Conservation (phyloP, 92 coral and sea anemone species). For the Porites evermanni region DNA sequence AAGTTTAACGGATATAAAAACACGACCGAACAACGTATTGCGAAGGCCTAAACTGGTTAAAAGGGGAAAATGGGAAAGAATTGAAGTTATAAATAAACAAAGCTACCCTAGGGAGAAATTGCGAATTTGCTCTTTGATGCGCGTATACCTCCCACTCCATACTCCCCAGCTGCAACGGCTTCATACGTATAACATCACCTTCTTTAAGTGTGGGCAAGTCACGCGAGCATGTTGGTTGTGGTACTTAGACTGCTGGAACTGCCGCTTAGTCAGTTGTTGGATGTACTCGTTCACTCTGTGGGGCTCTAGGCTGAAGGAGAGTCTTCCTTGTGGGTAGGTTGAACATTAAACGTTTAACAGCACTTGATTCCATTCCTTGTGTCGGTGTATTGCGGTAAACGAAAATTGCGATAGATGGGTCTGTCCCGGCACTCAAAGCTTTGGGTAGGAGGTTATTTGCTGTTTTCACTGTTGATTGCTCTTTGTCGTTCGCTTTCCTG, state of each 20-base stretch:
- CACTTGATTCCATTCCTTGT: slow-evolving; percentile 50
- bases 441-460: slow-evolving; percentile 41
- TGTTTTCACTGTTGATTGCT: slow-evolving; percentile 45
- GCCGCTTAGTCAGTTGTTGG: slow-evolving; percentile 21
- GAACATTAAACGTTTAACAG: slow-evolving; percentile 43
- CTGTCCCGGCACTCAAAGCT: slow-evolving; percentile 44
- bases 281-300: slow-evolving; percentile 7
- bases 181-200: slow-evolving; percentile 23
- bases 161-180: too few species aligned
- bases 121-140: too few species aligned
- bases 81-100: too few species aligned
- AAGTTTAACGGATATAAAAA: too few species aligned
- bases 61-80: too few species aligned
- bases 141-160: too few species aligned
- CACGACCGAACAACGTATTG: too few species aligned
- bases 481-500: slow-evolving; percentile 58
- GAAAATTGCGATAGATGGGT: slow-evolving; percentile 42
- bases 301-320: slow-evolving; percentile 40
- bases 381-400: slow-evolving; percentile 51
- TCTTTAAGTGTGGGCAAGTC: slow-evolving; percentile 16
- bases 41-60: too few species aligned
- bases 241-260: slow-evolving; percentile 39
- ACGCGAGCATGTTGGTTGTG: slow-evolving; percentile 14
- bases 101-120: too few species aligned
- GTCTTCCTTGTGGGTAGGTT: slow-evolving; percentile 36